Evolutionary conservation across 2,113 vertebrate species (phyloP).

Genomic region (Istiophorus platypterus): DNA sequence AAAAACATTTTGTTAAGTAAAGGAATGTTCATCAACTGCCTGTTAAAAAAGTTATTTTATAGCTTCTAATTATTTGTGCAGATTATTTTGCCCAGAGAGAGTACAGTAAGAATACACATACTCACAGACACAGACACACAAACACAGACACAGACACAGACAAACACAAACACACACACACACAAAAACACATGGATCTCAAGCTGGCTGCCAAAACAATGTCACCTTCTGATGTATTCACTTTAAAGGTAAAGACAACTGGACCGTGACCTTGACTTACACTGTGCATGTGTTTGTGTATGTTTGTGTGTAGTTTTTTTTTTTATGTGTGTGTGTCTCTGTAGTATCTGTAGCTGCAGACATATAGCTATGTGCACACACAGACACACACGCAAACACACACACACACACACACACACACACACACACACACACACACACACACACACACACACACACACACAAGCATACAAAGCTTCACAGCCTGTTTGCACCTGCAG

Average conservation of each 20-base stretch:
- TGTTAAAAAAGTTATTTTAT: neutral
- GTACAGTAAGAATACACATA: neutral
- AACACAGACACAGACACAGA: conserved; percentile 1
- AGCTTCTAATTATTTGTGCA: neutral
- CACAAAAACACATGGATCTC: neutral
- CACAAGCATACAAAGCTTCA: neutral
- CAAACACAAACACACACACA: conserved; percentile 1
- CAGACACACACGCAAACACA: neutral
- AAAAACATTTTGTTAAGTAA: neutral
- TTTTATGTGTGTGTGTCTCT: conserved; percentile 19
- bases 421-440: neutral
- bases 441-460: conserved; percentile 2
- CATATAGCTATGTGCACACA: too few relatives aligned
- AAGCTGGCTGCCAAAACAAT: conserved; percentile 41
- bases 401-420: conserved; percentile 7
- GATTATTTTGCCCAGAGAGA: neutral
- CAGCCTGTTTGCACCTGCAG: conserved; percentile 14
- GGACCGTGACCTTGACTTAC: conserved; percentile 46
- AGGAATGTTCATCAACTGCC: neutral
- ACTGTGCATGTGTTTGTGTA: conserved; percentile 1
- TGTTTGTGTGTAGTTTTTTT: conserved; percentile 3
- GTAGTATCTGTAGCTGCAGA: conserved; percentile 35
- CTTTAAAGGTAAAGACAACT: conserved; percentile 29
- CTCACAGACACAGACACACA: neutral
- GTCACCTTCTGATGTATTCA: conserved; percentile 21